Evolutionary conservation across 1,140 invertebrate species (phyloP), one percentile per base, ranked within the genome.

Genomic region (Leguminivora glycinivorella): DNA sequence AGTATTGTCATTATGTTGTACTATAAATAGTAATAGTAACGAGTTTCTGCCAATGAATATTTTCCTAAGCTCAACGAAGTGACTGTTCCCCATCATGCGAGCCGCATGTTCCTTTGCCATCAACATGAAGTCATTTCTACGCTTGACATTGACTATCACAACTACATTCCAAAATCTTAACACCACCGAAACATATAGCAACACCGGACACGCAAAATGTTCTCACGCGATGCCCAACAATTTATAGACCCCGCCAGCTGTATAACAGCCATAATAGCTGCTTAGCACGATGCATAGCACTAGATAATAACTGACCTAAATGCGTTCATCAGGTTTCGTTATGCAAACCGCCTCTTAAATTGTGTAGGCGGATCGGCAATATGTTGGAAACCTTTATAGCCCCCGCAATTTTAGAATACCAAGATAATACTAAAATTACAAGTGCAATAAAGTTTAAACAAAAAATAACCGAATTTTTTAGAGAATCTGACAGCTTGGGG

Each of bases 211-310:
- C 58, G 58, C 58, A 63, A 63, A 63, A 63, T 63, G n/a, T 29
- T 63, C 58, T 26, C 58, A 63, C 58, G 58, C 58, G 58, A 63
- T 63, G n/a, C 26, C 14, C 14, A 29, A 17, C 29, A 63, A 63
- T 63, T 63, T 63, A 63, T 63, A 34, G 26, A 17, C 12, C 19
- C 0, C 10, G 6, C 26, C 19, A 22, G 29, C 26, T 58, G 4
- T 63, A 29, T 63, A 63, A 17, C 14, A 31, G 5, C 22, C 25
- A 2, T 63, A 63, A 63, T 63, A 63, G 58, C 58, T 63, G 58
- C 58, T 63, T 29, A 63, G 58, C 58, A 63, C 58, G 58, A 63
- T 63, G 58, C 26, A 63, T 63, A 60, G 25, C 25, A 60, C 58
- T 63, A 63, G 58, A 63, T 63, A 63, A 63, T 63, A 63, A 63